These are phyloP conservation scores for Protomyctophum bolini DNA, from an alignment of 2,113 vertebrate genomes.

Conservation along the genomic window DNA sequence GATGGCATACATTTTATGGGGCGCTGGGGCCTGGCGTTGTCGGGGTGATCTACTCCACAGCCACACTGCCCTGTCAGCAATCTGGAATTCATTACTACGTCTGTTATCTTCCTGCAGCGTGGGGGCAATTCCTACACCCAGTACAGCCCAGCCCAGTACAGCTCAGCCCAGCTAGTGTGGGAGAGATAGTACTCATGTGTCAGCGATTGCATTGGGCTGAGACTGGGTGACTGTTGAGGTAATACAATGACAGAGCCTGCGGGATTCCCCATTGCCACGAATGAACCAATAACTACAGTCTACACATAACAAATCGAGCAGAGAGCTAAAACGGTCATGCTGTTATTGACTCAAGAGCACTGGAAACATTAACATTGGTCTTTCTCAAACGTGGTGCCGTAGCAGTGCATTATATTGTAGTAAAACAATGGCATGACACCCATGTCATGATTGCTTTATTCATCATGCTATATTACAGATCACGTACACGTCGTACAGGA, in stretches of 20 bases:
- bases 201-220: slow-evolving; percentile 84
- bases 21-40: slow-evolving; percentile 63
- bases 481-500: too few species aligned
- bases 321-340: slow-evolving; percentile 31
- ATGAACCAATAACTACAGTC: slow-evolving; percentile 66
- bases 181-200: slow-evolving; percentile 74
- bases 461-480: too few species aligned
- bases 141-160: slow-evolving; percentile 59
- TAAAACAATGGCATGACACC: too few species aligned
- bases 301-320: slow-evolving; percentile 66
- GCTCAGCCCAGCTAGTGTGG: slow-evolving; percentile 49
- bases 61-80: slow-evolving; percentile 77
- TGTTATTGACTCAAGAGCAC: slow-evolving; percentile 17
- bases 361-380: slow-evolving; percentile 6
- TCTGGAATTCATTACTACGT: slow-evolving; percentile 87
- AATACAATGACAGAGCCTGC: slow-evolving; percentile 41
- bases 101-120: slow-evolving; percentile 83
- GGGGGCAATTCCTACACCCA: slow-evolving; percentile 81
- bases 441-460: too few species aligned
- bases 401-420: too few species aligned
- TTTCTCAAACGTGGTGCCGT: not conserved
- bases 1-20: slow-evolving; percentile 69
- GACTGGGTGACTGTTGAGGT: slow-evolving; percentile 59
- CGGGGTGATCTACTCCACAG: slow-evolving; percentile 70
- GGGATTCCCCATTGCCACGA: slow-evolving; percentile 56